phyloP scores from a whole-genome alignment of 2,113 vertebrate species.

The Ictalurus furcatus region DNA sequence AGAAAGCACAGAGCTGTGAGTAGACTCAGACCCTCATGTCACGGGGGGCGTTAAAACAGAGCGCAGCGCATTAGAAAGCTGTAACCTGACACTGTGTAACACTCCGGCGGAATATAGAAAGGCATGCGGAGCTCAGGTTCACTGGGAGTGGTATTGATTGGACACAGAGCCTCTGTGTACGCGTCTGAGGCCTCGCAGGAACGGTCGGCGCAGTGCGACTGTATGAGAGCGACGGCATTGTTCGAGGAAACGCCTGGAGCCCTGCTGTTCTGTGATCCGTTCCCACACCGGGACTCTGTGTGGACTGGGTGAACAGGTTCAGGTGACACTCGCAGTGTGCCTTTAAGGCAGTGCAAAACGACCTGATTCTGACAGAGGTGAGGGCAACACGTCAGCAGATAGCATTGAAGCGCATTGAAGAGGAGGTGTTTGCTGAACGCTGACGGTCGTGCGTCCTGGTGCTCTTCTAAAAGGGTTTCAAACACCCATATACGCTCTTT shows the following conservation, averaged over 20 bases:
- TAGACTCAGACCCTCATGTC: conserved; percentile 10
- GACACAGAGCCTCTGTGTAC: conserved; percentile 18
- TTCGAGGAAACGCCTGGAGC: not conserved
- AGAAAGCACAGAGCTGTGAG: not conserved
- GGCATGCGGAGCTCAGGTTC: conserved; percentile 12
- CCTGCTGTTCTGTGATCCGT: not conserved
- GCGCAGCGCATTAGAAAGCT: not conserved
- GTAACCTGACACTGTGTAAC: conserved; percentile 26
- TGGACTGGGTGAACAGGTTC: conserved; percentile 14
- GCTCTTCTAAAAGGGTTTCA: not conserved
- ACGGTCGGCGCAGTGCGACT: not conserved
- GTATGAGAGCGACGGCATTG: not conserved
- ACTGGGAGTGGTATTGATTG: conserved; percentile 29
- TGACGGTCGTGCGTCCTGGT: not conserved
- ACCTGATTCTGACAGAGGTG: not conserved
- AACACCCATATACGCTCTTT: not conserved
- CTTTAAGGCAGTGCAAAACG: conserved; percentile 4
- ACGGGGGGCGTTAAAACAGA: conserved; percentile 10
- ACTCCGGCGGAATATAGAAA: conserved; percentile 30
- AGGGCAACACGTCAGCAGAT: not conserved
- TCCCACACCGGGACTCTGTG: conserved; percentile 9
- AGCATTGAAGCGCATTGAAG: not conserved
- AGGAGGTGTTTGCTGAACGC: not conserved
- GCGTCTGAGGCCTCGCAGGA: not conserved
- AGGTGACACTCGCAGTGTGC: not conserved